Evolutionary conservation across 2,888 invertebrate genomes (phyloP), one percentile per base, ranked within the genome.

Genomic region (Hedya salicella): DNA sequence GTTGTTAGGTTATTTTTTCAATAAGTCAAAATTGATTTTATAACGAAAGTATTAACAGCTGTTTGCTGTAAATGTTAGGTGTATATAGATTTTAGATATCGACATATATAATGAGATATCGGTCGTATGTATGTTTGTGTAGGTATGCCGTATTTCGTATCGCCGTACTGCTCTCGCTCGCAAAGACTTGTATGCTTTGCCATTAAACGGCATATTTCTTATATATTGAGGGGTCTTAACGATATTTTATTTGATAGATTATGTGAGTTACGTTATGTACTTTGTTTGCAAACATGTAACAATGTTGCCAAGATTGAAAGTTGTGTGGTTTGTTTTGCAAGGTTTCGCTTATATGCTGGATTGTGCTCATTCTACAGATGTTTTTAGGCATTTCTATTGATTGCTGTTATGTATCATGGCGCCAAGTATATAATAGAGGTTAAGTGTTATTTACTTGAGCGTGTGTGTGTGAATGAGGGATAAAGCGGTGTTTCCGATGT

Each of bases 1-100:
- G 75, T 73, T 83, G 85, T 81, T 85, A 87, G 88, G 88, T 90
- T 88, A 89, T 81, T 83, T 87, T 79, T 75, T 78, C 71, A 80
- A 77, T 72, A 71, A 71, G 68, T 70, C 69, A 63, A 54, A 65
- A 71, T 73, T 71, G 69, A 78, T 76, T 74, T 74, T 68, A 73
- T 69, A 62, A 62, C 50, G 67, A 69, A 71, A 70, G 62, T 49
- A 61, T 62, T 72, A 74, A 75, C 75, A 79, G 76, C 74, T 78
- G 77, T 75, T 73, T 69, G 65, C 62, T 64, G 67, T 73, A 30
- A 56, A 62, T 53, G 53, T 70, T 44, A 70, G 68, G 62, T n/a
- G n/a, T 72, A 64, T 68, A 66, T 70, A 73, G 69, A 42, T 66
- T 50, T 40, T 69, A 71, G 69, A 73, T 77, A 74, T 76, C 73